A percentile compares a stretch with the other conserved stretches of the same genome.
Evolutionary conservation across 1,140 invertebrate species (phyloP).

Genomic region (Scaptomyza pallida): DNA sequence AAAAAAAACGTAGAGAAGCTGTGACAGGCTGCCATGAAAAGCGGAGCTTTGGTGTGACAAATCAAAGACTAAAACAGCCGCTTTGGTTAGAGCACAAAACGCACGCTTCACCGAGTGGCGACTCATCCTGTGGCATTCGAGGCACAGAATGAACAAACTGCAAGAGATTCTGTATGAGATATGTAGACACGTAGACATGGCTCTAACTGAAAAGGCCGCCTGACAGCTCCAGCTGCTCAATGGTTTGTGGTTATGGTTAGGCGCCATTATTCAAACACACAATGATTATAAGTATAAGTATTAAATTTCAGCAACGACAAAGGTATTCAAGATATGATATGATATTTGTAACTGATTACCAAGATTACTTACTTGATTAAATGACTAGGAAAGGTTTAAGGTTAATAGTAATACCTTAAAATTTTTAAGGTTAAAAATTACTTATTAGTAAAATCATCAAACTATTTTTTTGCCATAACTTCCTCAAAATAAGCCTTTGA

Average conservation of each 20-base stretch:
- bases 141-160: neutral
- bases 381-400: neutral
- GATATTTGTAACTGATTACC: neutral
- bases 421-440: too few species aligned
- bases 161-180: neutral
- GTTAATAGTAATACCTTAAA: too few species aligned
- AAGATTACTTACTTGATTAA: neutral
- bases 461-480: too few species aligned
- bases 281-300: neutral
- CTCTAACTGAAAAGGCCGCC: slow-evolving; percentile 8
- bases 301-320: neutral
- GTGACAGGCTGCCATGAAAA: slow-evolving; percentile 77
- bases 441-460: too few species aligned
- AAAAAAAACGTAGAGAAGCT: slow-evolving; percentile 46
- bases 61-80: slow-evolving; percentile 79
- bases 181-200: slow-evolving; percentile 6
- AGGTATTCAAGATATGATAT: slow-evolving; percentile 2
- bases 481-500: too few species aligned
- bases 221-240: slow-evolving; percentile 67
- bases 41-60: slow-evolving; percentile 79
- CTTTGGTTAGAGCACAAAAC: slow-evolving; percentile 78
- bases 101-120: slow-evolving; percentile 68
- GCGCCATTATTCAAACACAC: slow-evolving; percentile 4
- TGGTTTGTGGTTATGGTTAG: slow-evolving; percentile 48
- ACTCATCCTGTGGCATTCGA: slow-evolving; percentile 9